Evolutionary conservation across 2,113 vertebrate genomes (phyloP), one percentile per base, ranked within the genome.

Genomic region (Mystacornis crossleyi): DNA sequence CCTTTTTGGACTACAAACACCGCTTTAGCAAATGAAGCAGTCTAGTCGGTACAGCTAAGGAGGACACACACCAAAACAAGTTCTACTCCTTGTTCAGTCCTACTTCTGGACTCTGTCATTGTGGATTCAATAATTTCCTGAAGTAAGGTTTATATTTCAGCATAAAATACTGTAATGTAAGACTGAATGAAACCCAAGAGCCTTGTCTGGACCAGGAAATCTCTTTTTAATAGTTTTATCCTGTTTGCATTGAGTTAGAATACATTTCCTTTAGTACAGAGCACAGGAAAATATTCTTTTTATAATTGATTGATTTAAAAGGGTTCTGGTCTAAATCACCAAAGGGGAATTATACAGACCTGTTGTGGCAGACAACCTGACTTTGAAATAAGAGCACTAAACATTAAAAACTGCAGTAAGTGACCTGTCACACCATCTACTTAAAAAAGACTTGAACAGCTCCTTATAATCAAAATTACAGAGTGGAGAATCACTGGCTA

Each of bases 191-290:
- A 93, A 73, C 26, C 20, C 16, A 33, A 86, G 54, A 83, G 26
- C 47, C 14, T 73, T 66, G 21, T 19, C 51, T 90, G 60, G 38
- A 73, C 61, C 31, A 74, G 83, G 82, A 95, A 95, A 95, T 96
- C 3, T 64, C 64, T 70, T 90, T 95, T 73, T 89, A 92, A 95
- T 92, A n/a, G 28, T 83, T 95, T 95, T 80, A 96, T 94, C 19
- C 58, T 9, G 42, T 95, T 92, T 96, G 29, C 83, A 78, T 64
- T 86, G 66, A 90, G 36, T 92, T 78, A 77, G 20, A 83, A 65
- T 80, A 50, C 58, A 95, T 92, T 95, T 95, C 91, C 94, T 90
- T 74, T 78, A 74, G 34, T 57, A 66, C 29, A 75, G 25, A 14
- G 12, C 19, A 81, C 71, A 89, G 89, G 73, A 93, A 95, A 95